Percentiles rank a stretch among this genome's conserved stretches.
phyloP scores from a whole-genome alignment of 2,888 invertebrate species.

The Aethes cnicana region DNA sequence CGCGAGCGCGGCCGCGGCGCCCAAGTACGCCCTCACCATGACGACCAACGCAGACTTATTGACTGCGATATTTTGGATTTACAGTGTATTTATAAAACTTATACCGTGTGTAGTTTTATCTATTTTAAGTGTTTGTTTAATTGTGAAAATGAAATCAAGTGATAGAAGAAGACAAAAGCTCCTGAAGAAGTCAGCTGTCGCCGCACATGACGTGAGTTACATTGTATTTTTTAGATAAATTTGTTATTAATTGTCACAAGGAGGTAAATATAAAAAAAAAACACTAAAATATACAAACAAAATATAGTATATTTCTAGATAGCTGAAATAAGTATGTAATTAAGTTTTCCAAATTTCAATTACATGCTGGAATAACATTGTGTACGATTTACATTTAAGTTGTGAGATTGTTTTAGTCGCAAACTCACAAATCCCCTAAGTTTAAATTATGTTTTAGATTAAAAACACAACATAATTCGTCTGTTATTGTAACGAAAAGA shows the following conservation, averaged over 20 bases:
- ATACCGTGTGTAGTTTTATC: slow-evolving; percentile 95
- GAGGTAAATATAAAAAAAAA: too few species aligned
- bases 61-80: slow-evolving; percentile 93
- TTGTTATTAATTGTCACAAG: too few species aligned
- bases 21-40: slow-evolving; percentile 85
- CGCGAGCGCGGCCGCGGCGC: slow-evolving; percentile 61
- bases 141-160: slow-evolving; percentile 90
- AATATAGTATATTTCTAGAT: too few species aligned
- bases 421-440: slow-evolving; percentile 4
- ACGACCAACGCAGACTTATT: slow-evolving; percentile 84
- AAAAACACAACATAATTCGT: not conserved
- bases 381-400: not conserved
- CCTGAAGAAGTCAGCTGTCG: slow-evolving; percentile 73
- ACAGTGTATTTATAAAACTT: slow-evolving; percentile 95
- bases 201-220: slow-evolving; percentile 62
- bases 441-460: slow-evolving; percentile 8
- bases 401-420: not conserved
- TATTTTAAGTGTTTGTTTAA: slow-evolving; percentile 88
- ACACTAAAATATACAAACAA: too few species aligned
- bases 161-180: slow-evolving; percentile 89
- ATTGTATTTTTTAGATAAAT: too few species aligned
- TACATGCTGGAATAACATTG: too few species aligned
- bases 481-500: not conserved
- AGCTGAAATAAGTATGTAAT: too few species aligned
- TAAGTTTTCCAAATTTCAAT: too few species aligned